A percentile compares a stretch with the other conserved stretches of the same genome.
These are phyloP conservation scores for Dichetophora obliterata DNA, from an alignment of 2,888 invertebrate genomes.

Conservation along the genomic window DNA sequence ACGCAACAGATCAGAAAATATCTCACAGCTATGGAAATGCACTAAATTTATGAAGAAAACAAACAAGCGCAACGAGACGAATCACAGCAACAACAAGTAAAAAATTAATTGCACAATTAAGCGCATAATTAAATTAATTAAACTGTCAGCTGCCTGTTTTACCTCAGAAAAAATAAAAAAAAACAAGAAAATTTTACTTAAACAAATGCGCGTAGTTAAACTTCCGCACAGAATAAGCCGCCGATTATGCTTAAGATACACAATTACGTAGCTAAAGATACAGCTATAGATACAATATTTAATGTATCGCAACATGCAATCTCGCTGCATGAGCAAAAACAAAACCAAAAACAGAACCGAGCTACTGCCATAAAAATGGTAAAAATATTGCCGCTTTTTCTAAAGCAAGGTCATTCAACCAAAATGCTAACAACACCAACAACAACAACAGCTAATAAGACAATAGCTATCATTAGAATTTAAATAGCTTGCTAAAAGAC, in stretches of 20 bases:
- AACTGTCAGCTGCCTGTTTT: neutral
- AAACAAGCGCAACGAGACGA: constrained; percentile 14
- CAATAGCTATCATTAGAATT: neutral
- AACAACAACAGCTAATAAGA: neutral
- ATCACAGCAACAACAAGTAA: constrained; percentile 20
- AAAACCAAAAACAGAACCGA: neutral
- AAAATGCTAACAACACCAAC: constrained; percentile 12
- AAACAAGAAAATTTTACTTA: neutral
- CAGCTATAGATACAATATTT: neutral
- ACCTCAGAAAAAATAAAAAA: neutral
- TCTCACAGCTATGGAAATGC: constrained; percentile 14
- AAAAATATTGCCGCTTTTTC: neutral
- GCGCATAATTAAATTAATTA: constrained; percentile 27
- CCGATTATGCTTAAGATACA: neutral
- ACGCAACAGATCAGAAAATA: neutral
- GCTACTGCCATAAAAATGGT: neutral
- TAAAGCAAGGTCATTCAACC: constrained; percentile 42
- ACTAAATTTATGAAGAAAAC: constrained; percentile 36
- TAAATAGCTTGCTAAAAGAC: neutral
- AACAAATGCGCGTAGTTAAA: neutral
- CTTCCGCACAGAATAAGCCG: constrained; percentile 7
- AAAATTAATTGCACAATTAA: constrained; percentile 26
- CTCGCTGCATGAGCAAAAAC: neutral
- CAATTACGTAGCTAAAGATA: neutral
- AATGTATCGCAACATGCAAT: constrained; percentile 27